Evolutionary conservation across 2,888 invertebrate species (phyloP), one percentile per base, ranked within the genome.

Genomic region (Cynaeus angustus): DNA sequence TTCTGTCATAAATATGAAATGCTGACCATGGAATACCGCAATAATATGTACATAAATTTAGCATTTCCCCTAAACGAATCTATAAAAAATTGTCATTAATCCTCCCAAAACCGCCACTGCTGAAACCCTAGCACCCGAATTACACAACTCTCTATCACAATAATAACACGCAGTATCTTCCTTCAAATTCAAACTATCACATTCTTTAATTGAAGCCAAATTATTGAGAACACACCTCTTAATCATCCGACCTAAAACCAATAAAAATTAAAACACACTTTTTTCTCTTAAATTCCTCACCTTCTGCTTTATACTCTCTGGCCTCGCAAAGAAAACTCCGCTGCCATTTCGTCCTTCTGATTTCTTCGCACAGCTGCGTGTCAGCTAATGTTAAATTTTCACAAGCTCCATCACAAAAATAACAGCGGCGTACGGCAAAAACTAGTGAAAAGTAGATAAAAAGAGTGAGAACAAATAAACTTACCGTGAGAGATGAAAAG

Each of bases 161-260:
- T 37, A 7, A 7, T n/a, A 37, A n/a, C 37, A 37, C 9, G 4
- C 8, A 5, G 37, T 37, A n/a, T 37, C 37, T 37, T n/a, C n/a
- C 1, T 37, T 8, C 2, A 37, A n/a, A 37, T 37, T 37, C 37
- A 37, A 37, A n/a, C n/a, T n/a, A n/a, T 37, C 37, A n/a, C 37
- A 37, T 37, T 37, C 37, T 1, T 2, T 37, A 37, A 37, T 37
- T 1, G 37, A n/a, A 7, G 7, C n/a, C 2, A 2, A 2, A 37
- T 37, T 37, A 37, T 37, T 37, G 2, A 37, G 9, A 37, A 37
- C n/a, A 37, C 37, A 37, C n/a, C 37, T 37, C n/a, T 37, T 37
- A 8, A 37, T n/a, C 8, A n/a, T 6, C 8, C 9, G 8, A 37
- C n/a, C 37, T 37, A 37, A 37, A 37, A 37, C 8, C n/a, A 7